phyloP scores from a whole-genome alignment of 1,140 invertebrate species.

The Drosophila setifemur region DNA sequence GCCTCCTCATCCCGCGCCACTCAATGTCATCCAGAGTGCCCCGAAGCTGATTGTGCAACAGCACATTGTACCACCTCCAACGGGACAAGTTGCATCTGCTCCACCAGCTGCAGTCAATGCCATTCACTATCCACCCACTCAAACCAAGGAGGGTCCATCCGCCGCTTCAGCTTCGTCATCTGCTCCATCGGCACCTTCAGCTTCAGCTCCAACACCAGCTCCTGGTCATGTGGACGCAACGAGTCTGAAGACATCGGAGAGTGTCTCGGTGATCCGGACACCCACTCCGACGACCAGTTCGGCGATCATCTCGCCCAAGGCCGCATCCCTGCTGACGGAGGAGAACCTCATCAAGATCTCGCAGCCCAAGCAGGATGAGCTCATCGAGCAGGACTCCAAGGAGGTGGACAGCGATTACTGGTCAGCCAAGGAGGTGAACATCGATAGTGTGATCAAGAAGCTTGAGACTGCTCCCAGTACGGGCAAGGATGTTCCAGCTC shows the following conservation, averaged over 20 bases:
- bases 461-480: slow-evolving; percentile 85
- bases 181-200: not conserved
- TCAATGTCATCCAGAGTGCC: slow-evolving; percentile 69
- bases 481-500: slow-evolving; percentile 65
- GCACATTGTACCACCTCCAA: slow-evolving; percentile 59
- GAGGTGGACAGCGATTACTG: slow-evolving; percentile 89
- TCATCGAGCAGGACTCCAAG: slow-evolving; percentile 83
- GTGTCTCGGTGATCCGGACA: slow-evolving; percentile 70
- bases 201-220: not conserved
- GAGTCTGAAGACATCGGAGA: slow-evolving; percentile 57
- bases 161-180: not conserved
- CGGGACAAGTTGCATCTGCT: slow-evolving; percentile 1
- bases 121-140: slow-evolving; percentile 33
- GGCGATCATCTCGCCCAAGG: slow-evolving; percentile 44
- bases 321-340: slow-evolving; percentile 64
- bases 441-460: slow-evolving; percentile 91
- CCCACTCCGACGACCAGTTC: slow-evolving; percentile 62
- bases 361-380: slow-evolving; percentile 73
- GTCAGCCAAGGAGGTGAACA: slow-evolving; percentile 88
- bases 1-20: slow-evolving; percentile 16
- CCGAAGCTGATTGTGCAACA: slow-evolving; percentile 69
- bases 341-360: slow-evolving; percentile 81
- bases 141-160: slow-evolving; percentile 33
- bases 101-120: not conserved
- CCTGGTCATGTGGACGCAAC: not conserved